Conservation (phyloP, 1,140 invertebrate genomes). For the Hyles euphorbiae region DNA sequence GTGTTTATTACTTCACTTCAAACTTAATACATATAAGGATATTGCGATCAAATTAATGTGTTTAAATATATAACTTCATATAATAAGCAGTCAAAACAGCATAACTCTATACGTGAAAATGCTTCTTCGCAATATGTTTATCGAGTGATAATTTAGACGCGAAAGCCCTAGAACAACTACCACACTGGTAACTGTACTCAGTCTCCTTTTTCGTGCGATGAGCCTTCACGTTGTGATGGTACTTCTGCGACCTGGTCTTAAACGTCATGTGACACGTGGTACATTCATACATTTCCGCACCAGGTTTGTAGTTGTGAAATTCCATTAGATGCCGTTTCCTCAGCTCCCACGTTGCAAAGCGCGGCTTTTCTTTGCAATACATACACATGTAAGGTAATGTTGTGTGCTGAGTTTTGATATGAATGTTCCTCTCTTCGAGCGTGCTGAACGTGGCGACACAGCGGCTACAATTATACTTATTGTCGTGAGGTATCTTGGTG, state of each 20-base stretch:
- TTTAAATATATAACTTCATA: too few species aligned
- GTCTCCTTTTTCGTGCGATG: slow-evolving; percentile 60
- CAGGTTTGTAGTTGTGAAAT: slow-evolving; percentile 63
- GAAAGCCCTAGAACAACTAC: slow-evolving; percentile 54
- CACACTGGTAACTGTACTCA: slow-evolving; percentile 51
- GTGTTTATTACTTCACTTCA: too few species aligned
- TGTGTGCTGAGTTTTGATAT: slow-evolving; percentile 60
- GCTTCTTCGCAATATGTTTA: slow-evolving; percentile 62
- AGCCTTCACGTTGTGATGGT: slow-evolving; percentile 62
- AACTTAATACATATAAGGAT: too few species aligned
- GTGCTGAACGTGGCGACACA: slow-evolving; percentile 63
- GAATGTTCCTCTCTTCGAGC: slow-evolving; percentile 52
- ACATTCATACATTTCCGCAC: slow-evolving; percentile 64
- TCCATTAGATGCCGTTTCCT: slow-evolving; percentile 59
- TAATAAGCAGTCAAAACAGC: too few species aligned
- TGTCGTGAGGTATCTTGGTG: slow-evolving; percentile 58
- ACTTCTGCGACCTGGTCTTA: slow-evolving; percentile 62
- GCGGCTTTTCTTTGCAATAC: slow-evolving; percentile 61
- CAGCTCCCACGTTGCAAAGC: slow-evolving; percentile 61
- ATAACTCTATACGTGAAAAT: slow-evolving; percentile 42
- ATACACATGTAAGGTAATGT: slow-evolving; percentile 59
- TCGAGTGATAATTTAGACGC: slow-evolving; percentile 57
- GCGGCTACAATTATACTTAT: slow-evolving; percentile 60
- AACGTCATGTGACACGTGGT: slow-evolving; percentile 75
- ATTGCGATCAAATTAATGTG: too few species aligned